Evolutionary conservation across 92 coral and sea anemone species (phyloP).

Genomic region (Parazoanthus swiftii): DNA sequence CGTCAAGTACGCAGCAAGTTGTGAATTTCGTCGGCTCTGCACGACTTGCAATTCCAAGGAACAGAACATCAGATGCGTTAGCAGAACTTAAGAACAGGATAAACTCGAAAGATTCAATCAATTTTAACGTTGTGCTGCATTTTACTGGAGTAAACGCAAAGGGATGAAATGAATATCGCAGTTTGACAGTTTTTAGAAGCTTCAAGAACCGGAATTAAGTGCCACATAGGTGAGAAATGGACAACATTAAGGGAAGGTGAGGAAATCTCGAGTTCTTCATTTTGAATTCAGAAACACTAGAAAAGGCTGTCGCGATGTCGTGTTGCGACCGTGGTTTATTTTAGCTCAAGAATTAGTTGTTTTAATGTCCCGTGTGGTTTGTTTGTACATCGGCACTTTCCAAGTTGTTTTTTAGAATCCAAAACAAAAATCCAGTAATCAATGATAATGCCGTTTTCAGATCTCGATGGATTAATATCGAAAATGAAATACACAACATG

Average conservation of each 20-base stretch:
- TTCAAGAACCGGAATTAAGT: not conserved
- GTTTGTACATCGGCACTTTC: not conserved
- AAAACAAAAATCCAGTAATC: not conserved
- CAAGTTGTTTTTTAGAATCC: not conserved
- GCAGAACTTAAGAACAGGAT: not conserved
- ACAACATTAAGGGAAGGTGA: constrained; percentile 13
- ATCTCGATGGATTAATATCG: not conserved
- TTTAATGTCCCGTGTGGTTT: not conserved
- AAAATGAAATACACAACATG: not conserved
- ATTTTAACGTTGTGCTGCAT: not conserved
- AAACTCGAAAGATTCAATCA: not conserved
- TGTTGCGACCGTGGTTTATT: not conserved
- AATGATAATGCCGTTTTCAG: not conserved
- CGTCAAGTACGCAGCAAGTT: no score
- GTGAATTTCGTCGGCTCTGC: not conserved
- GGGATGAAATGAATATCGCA: not conserved
- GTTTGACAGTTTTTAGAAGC: not conserved
- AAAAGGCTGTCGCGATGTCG: no score
- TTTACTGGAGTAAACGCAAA: not conserved
- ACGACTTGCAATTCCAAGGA: not conserved
- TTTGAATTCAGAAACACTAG: no score
- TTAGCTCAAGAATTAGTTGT: not conserved
- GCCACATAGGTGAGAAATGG: not conserved
- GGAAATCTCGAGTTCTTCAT: not conserved
- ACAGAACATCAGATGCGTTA: not conserved